Percentiles rank a stretch among this genome's conserved stretches.
phyloP scores from a whole-genome alignment of 2,888 invertebrate genomes.

The Nemotelus pantherinus region DNA sequence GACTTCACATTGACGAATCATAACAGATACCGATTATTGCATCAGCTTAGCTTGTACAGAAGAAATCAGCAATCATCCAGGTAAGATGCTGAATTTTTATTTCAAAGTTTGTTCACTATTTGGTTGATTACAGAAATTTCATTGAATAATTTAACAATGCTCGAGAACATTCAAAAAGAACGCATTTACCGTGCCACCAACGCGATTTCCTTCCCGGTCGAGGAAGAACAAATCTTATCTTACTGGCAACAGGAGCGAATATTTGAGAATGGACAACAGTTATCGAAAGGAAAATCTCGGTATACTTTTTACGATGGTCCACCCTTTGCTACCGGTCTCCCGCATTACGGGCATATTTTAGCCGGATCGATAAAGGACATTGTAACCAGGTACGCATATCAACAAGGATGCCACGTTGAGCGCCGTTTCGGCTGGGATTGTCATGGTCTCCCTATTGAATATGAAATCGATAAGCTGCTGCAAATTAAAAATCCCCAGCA shows the following conservation, averaged over 20 bases:
- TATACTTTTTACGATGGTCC: conserved; percentile 99
- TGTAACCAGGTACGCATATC: conserved; percentile 95
- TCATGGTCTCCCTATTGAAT: conserved; percentile 97
- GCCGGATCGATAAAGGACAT: conserved; percentile 99
- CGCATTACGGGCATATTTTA: conserved; percentile 98
- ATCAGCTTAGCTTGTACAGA: too few species aligned
- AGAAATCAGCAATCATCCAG: too few species aligned
- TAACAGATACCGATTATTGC: too few species aligned
- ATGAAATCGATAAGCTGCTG: conserved; percentile 89
- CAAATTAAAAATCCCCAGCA: conserved; percentile 96
- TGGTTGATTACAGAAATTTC: too few species aligned
- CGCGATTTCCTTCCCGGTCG: conserved; percentile 86
- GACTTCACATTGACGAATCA: too few species aligned
- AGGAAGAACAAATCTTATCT: conserved; percentile 84
- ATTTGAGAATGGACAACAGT: conserved; percentile 87
- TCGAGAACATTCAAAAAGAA: conserved; percentile 44
- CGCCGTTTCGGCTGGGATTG: conserved; percentile 99
- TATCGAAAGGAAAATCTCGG: conserved; percentile 90
- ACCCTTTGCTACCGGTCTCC: conserved; percentile 98
- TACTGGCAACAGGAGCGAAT: conserved; percentile 91
- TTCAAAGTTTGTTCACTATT: too few species aligned
- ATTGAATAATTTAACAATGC: too few species aligned
- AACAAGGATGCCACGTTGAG: conserved; percentile 89
- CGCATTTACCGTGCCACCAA: conserved; percentile 68
- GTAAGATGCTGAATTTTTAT: too few species aligned